phyloP scores from a whole-genome alignment of 2,888 invertebrate species.

The Globia sparganii region DNA sequence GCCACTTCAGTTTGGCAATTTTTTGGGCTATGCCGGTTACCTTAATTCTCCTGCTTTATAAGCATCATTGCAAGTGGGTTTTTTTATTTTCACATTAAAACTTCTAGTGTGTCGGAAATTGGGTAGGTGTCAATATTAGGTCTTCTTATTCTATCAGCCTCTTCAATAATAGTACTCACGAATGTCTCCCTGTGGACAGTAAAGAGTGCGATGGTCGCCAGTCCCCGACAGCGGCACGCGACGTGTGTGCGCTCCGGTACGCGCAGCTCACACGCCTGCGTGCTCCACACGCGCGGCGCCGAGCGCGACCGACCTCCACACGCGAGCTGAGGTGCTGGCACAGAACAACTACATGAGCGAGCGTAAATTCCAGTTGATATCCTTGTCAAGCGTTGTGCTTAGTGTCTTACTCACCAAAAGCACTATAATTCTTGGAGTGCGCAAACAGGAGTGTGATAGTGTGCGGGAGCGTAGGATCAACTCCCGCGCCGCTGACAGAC shows the following conservation, averaged over 20 bases:
- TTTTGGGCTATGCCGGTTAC: neutral
- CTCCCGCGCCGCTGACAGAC: conserved; percentile 75
- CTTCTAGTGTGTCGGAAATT: neutral
- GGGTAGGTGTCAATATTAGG: neutral
- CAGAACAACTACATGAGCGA: conserved; percentile 7
- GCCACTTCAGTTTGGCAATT: neutral
- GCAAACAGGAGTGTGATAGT: conserved; percentile 82
- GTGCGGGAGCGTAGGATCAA: conserved; percentile 81
- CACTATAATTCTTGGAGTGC: conserved; percentile 84
- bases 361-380: neutral
- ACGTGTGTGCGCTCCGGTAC: conserved; percentile 82
- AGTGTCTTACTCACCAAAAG: conserved; percentile 77
- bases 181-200: conserved; percentile 81
- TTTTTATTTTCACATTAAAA: neutral
- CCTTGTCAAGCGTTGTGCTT: too few species aligned
- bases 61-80: neutral
- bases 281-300: conserved; percentile 87
- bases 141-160: neutral
- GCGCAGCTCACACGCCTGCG: conserved; percentile 84
- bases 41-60: neutral
- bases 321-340: conserved; percentile 80
- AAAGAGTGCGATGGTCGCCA: conserved; percentile 85
- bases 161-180: conserved; percentile 72
- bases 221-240: conserved; percentile 82
- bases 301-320: conserved; percentile 83